Conservation (phyloP, 2,113 vertebrate genomes). For the Syngnathus typhle region DNA sequence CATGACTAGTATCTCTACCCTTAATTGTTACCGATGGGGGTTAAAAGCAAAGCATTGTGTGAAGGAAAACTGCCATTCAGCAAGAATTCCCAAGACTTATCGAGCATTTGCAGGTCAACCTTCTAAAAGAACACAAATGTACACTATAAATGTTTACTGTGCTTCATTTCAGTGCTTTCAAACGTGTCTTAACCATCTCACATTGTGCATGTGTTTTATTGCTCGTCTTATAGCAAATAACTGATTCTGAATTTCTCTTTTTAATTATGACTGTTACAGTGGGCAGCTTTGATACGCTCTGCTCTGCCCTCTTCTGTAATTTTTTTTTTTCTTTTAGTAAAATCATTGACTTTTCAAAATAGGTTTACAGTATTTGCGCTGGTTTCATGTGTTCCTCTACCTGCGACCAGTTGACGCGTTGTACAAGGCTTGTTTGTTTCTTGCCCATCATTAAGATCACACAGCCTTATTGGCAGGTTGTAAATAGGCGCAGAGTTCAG, state of each 20-base stretch:
- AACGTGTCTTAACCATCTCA: slow-evolving; percentile 16
- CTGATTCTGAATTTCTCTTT: background rate
- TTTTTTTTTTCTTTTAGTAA: background rate
- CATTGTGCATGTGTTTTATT: slow-evolving; percentile 19
- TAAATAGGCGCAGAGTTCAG: slow-evolving; percentile 22
- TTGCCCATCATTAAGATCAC: background rate
- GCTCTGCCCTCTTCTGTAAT: background rate
- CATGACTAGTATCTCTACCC: background rate
- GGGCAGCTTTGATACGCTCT: background rate
- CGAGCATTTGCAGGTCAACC: slow-evolving; percentile 17
- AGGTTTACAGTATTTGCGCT: background rate
- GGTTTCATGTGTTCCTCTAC: background rate
- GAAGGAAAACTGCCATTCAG: background rate
- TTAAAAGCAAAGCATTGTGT: background rate
- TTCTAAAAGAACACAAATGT: slow-evolving; percentile 11
- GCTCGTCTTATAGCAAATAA: background rate
- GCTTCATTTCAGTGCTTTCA: slow-evolving; percentile 34
- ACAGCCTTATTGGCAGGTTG: slow-evolving; percentile 6
- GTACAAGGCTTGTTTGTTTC: background rate
- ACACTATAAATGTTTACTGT: slow-evolving; percentile 27
- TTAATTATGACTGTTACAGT: background rate
- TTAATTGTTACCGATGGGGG: background rate
- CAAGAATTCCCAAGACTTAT: slow-evolving; percentile 36
- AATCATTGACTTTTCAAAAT: background rate
- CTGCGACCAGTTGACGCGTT: background rate